Conservation (phyloP, 2,113 vertebrate species). For the Monopterus albus region DNA sequence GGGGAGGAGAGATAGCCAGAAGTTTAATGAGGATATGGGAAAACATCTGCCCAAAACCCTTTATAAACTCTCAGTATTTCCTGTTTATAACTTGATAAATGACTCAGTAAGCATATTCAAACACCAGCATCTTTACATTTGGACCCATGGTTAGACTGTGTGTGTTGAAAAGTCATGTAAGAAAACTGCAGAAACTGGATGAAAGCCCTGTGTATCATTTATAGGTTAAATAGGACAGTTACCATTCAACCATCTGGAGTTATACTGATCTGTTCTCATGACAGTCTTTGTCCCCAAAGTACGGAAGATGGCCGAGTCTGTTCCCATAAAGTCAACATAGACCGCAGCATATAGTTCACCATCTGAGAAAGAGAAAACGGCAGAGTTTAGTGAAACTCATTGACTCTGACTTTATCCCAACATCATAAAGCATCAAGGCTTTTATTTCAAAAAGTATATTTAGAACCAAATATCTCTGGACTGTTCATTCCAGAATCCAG, state of each 20-base stretch:
- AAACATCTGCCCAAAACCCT: slow-evolving; percentile 44
- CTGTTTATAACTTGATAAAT: slow-evolving; percentile 36
- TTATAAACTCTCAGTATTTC: slow-evolving; percentile 40
- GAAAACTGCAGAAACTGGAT: slow-evolving; percentile 6
- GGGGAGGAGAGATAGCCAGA: slow-evolving; percentile 37
- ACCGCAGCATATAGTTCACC: slow-evolving; percentile 96
- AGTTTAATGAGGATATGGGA: slow-evolving; percentile 15
- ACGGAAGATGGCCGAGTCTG: slow-evolving; percentile 96
- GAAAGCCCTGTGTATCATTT: background rate
- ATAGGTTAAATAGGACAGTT: slow-evolving; percentile 41
- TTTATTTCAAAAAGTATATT: slow-evolving; percentile 43
- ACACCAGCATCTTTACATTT: slow-evolving; percentile 2
- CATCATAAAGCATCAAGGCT: slow-evolving; percentile 33
- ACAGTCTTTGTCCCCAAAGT: slow-evolving; percentile 95
- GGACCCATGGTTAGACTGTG: background rate
- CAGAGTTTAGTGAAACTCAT: slow-evolving; percentile 46
- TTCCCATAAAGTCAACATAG: slow-evolving; percentile 99
- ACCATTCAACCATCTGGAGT: slow-evolving; percentile 99
- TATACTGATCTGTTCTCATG: slow-evolving; percentile 99
- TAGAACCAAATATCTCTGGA: slow-evolving; percentile 7
- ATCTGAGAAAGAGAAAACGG: slow-evolving; percentile 82
- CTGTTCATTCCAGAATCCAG: slow-evolving; percentile 6
- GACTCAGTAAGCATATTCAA: slow-evolving; percentile 29
- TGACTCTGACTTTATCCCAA: slow-evolving; percentile 51
- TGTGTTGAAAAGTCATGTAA: background rate